These are phyloP conservation scores for Machimus atricapillus DNA, from an alignment of 2,888 invertebrate species.

Conservation along the genomic window DNA sequence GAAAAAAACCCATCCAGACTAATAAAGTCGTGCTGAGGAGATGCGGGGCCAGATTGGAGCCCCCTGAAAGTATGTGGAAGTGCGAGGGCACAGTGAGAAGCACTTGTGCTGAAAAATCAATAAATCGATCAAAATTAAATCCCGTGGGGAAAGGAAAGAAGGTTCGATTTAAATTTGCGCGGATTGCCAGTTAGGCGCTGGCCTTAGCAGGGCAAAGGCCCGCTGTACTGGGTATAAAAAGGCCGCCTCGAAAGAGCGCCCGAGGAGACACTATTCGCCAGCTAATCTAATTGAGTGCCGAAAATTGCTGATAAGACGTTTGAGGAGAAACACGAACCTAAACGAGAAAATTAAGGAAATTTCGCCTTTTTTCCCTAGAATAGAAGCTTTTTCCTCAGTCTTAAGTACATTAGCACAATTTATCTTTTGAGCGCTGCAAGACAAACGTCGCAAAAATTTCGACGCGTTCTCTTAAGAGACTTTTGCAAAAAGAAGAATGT, in stretches of 20 bases:
- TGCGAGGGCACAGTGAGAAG: background rate
- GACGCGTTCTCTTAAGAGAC: background rate
- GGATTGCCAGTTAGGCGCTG: background rate
- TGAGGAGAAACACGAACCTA: background rate
- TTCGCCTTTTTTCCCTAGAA: background rate
- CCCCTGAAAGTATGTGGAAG: background rate
- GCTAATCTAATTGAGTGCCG: background rate
- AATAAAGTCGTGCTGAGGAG: background rate
- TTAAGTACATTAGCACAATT: background rate
- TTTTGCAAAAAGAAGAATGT: background rate
- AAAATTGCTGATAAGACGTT: background rate
- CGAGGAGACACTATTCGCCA: background rate
- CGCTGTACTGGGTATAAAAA: background rate
- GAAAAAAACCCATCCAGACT: background rate
- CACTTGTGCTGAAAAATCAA: background rate
- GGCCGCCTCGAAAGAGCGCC: background rate
- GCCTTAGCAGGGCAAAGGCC: background rate
- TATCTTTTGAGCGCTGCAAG: background rate
- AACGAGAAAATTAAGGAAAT: background rate
- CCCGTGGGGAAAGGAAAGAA: background rate
- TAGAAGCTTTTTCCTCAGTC: background rate
- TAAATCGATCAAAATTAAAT: background rate
- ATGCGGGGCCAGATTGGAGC: background rate
- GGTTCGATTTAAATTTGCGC: background rate
- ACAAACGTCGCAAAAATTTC: background rate